phyloP scores from a whole-genome alignment of 1,140 invertebrate species.

The Aphaenogaster floridana region DNA sequence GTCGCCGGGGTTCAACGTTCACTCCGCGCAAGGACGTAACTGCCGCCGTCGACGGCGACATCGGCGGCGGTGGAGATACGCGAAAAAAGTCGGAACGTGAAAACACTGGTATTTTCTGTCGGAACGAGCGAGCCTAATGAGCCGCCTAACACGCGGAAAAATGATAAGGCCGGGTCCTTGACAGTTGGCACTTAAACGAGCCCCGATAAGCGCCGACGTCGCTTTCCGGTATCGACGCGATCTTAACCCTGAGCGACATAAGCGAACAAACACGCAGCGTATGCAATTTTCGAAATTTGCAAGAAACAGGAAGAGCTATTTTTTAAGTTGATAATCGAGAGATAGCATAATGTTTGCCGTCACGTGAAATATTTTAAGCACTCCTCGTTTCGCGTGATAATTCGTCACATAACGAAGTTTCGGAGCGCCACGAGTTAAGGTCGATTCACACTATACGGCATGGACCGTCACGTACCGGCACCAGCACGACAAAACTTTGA shows the following conservation, averaged over 20 bases:
- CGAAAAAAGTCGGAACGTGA: slow-evolving; percentile 10
- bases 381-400: background rate
- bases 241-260: slow-evolving; percentile 34
- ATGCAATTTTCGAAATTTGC: background rate
- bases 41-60: slow-evolving; percentile 17
- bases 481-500: no score
- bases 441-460: no score
- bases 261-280: background rate
- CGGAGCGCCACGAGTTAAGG: background rate
- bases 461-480: no score
- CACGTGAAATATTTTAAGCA: background rate
- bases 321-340: slow-evolving; percentile 27
- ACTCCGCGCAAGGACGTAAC: slow-evolving; percentile 71
- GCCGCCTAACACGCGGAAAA: slow-evolving; percentile 54
- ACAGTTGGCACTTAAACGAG: slow-evolving; percentile 59
- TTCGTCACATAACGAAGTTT: background rate
- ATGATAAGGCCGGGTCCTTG: slow-evolving; percentile 60
- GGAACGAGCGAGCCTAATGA: slow-evolving; percentile 28
- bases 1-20: slow-evolving; percentile 74
- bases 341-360: background rate
- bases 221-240: slow-evolving; percentile 49
- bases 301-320: slow-evolving; percentile 6
- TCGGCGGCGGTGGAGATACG: slow-evolving; percentile 12
- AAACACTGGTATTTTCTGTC: slow-evolving; percentile 43
- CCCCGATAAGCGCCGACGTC: slow-evolving; percentile 43